Evolutionary conservation across 2,113 vertebrate genomes (phyloP), one percentile per base, ranked within the genome.

Genomic region (Spea multiplicata): DNA sequence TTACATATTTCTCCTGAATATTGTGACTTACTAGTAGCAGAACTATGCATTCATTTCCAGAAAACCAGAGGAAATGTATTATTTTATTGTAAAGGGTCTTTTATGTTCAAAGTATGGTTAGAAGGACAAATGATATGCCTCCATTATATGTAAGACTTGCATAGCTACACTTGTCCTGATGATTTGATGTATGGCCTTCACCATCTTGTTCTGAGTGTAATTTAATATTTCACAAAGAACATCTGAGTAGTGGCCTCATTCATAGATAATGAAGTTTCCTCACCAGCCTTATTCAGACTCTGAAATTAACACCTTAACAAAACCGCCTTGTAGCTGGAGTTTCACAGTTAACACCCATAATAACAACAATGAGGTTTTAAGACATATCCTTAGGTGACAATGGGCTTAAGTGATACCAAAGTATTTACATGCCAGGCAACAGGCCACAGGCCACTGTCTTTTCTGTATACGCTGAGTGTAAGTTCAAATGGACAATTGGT

Each of bases 321-420:
- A 65, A 5, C 47, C 12, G 8, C 9, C 12, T 30, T 14, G n/a
- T 16, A 67, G 65, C 64, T 76, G 52, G 14, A 17, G 65, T 48
- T 68, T 76, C 66, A 70, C 14, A 76, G 53, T 12, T 61, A 53
- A 70, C 75, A 77, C 75, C 75, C 66, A 68, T 16, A 8, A 30
- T 10, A 14, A 5, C n/a, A n/a, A n/a, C 66, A 77, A 77, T 7
- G 66, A 16, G 44, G 6, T 44, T 55, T 59, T 61, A 16, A 70
- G 66, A 76, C 16, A 67, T 13, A 75, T 53, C 13, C 10, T 16
- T 44, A 14, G n/a, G 13, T 48, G 66, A 68, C 66, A 68, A 47
- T 47, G 44, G 9, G 50, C 6, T 53, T 53, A 6, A 6, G 6
- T 6, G 50, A 12, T 53, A 53, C 50, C 14, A 13, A 30, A 12